Percentiles rank a stretch among this genome's conserved stretches.
Conservation (phyloP, 2,113 vertebrate genomes). For the Scomber scombrus region DNA sequence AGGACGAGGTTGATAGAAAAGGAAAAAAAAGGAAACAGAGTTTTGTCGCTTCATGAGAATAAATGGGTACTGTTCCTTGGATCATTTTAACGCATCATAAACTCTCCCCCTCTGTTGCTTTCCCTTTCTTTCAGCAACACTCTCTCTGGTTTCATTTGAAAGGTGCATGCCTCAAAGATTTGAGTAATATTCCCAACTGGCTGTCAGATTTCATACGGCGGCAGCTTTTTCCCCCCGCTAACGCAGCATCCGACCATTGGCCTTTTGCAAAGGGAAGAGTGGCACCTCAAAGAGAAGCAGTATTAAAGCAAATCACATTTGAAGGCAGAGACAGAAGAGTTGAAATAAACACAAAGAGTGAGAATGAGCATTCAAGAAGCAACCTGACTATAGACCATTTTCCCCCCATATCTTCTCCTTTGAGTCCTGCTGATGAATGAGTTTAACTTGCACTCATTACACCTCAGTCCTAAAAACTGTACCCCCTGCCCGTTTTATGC, state of each 20-base stretch:
- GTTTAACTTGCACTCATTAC: slow-evolving; percentile 11
- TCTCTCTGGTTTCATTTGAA: slow-evolving; percentile 55
- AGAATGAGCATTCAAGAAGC: slow-evolving; percentile 2
- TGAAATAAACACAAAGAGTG: slow-evolving; percentile 8
- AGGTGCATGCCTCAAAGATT: slow-evolving; percentile 66
- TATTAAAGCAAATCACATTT: slow-evolving; percentile 50
- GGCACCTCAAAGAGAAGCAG: slow-evolving; percentile 51
- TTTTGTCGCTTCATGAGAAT: slow-evolving; percentile 56
- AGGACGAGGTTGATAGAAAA: slow-evolving; percentile 23
- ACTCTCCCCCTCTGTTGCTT: slow-evolving; percentile 29
- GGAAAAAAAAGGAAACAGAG: background rate
- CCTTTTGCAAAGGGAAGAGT: slow-evolving; percentile 50
- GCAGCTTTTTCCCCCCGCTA: slow-evolving; percentile 19
- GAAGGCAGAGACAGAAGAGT: slow-evolving; percentile 24
- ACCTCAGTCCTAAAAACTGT: background rate
- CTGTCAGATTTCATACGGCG: slow-evolving; percentile 62
- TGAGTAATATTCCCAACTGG: slow-evolving; percentile 64
- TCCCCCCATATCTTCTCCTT: background rate
- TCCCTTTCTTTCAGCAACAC: slow-evolving; percentile 17
- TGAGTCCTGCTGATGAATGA: slow-evolving; percentile 4
- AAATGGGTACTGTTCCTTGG: slow-evolving; percentile 55
- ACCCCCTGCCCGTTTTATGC: background rate
- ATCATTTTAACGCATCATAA: slow-evolving; percentile 69
- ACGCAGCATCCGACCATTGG: slow-evolving; percentile 32
- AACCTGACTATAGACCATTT: background rate